Percentiles rank a stretch among this genome's conserved stretches.
Conservation (phyloP, 2,888 invertebrate genomes). For the Lasioglossum vierecki region DNA sequence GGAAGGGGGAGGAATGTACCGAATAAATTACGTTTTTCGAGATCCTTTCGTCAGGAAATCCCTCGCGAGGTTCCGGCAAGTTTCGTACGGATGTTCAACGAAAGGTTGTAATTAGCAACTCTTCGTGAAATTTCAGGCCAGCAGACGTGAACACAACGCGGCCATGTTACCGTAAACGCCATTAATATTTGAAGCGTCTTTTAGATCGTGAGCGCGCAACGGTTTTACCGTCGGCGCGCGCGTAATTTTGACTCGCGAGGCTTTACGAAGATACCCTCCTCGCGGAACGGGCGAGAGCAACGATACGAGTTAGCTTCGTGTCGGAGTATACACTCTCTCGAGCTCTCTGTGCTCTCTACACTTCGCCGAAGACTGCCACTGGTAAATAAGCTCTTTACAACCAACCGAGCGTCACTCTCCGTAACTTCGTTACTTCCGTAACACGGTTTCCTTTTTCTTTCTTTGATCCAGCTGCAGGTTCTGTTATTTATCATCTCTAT, state of each 20-base stretch:
- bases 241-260: neutral
- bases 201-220: neutral
- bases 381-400: neutral
- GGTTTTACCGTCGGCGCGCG: neutral
- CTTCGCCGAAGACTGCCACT: neutral
- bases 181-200: neutral
- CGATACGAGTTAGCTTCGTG: conserved; percentile 3
- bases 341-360: neutral
- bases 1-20: too few relatives aligned
- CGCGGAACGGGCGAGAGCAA: neutral
- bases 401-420: neutral
- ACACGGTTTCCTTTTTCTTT: neutral
- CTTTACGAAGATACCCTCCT: neutral
- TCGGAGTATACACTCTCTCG: neutral
- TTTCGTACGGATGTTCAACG: neutral
- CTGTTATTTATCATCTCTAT: neutral
- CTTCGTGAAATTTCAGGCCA: neutral
- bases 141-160: neutral
- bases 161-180: neutral
- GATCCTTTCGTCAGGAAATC: neutral
- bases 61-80: neutral
- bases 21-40: neutral
- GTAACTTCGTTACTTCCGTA: neutral
- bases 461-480: neutral
- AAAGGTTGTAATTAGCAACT: neutral